Base-by-base conservation (phyloP, 1,140 invertebrate genomes). In the Ooceraea biroi region DNA sequence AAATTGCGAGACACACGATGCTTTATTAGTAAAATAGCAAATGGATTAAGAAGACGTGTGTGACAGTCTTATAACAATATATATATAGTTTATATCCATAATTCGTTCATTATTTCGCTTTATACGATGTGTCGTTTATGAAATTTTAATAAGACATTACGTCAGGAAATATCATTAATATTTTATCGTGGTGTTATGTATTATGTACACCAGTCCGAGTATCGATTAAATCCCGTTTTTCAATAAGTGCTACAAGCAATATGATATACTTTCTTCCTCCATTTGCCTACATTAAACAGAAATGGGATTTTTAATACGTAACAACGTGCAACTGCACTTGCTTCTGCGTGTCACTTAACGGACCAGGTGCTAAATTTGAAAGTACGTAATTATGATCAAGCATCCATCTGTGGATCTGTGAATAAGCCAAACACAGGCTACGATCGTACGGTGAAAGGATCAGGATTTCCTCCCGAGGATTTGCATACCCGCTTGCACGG, bases 391-490 rank as follows among this genome's bases (percentile, higher is more conserved):
- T 78, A 44, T 57, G 65, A 78, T 69, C 66, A 66, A 44, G 44
- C 44, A 61, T 14, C 27, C n/a, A 4, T 22, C 22, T 55, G 14
- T 57, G 36, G 36, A 78, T 68, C 61, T 30, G n/a, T n/a, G 63
- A 36, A 78, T 69, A 55, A 68, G 11, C 14, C 27, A 68, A 48
- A 55, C 68, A 78, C 30, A 69, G 36, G 17, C 48, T 57, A 25
- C 50, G 22, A 17, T 57, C 22, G 65, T 17, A 25, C 22, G 78
- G 78, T 82, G 78, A 82, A 82, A 82, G 78, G 78, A 73, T 82
- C 68, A 73, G 66, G 68, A 82, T 82, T 82, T 82, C 68, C 57
- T 82, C 78, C 41, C 36, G 68, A 60, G 30, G 25, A 82, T 82
- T 82, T 82, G 78, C 78, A 82, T 82, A 60, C 68, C 41, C 14